Percentiles rank a stretch among this genome's conserved stretches.
phyloP scores from a whole-genome alignment of 2,797 vertebrate species.

The Crax fasciolata region DNA sequence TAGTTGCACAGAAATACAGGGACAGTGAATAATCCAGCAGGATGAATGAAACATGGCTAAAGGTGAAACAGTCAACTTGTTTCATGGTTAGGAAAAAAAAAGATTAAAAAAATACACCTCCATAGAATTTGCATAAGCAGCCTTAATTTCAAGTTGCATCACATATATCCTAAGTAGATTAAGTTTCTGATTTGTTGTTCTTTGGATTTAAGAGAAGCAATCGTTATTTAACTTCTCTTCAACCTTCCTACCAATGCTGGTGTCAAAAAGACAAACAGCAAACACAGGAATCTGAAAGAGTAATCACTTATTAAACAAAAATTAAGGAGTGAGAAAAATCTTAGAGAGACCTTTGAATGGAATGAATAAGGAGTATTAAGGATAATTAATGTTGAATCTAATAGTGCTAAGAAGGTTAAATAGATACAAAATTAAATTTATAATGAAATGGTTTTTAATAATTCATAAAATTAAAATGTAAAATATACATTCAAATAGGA shows the following conservation, averaged over 20 bases:
- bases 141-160: neutral
- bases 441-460: neutral
- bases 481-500: neutral
- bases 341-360: neutral
- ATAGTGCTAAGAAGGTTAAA: neutral
- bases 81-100: neutral
- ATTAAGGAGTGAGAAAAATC: neutral
- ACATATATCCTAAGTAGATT: neutral
- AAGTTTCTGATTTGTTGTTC: neutral
- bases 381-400: neutral
- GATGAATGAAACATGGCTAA: neutral
- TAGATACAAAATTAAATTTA: neutral
- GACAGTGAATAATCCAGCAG: neutral
- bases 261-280: neutral
- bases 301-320: neutral
- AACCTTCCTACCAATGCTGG: neutral
- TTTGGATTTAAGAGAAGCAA: neutral
- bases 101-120: neutral
- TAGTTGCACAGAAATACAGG: neutral
- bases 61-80: neutral
- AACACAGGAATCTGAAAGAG: neutral
- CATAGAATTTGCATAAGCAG: neutral
- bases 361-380: neutral
- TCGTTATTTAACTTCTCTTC: neutral
- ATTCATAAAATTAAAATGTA: neutral